Base-by-base conservation (phyloP, 2,797 vertebrate species). In the Myotis myotis region DNA sequence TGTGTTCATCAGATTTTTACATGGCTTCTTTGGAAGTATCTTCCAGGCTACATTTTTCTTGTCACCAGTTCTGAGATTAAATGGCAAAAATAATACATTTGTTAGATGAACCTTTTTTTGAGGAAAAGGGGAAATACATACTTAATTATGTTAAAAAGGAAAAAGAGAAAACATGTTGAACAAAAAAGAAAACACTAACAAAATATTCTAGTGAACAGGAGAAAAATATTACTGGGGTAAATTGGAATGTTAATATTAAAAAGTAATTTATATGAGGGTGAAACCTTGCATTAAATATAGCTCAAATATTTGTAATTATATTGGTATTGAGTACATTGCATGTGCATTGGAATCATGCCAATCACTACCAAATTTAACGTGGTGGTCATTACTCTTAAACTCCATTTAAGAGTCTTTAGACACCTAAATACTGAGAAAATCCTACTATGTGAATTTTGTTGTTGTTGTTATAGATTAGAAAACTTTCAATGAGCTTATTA, bases 11-110 rank as follows among this genome's bases (percentile, higher is more conserved):
- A 99, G 99, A 98, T 99, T 99, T 98, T 99, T 99, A 98, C 99
- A 99, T 95, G 99, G 99, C 98, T 99, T 99, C 98, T 99, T 99
- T 95, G 99, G 99, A 97, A 99, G 97, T 94, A 99, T 99, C 98
- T 99, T 99, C 99, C 99, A 99, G 0, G 99, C 99, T 94, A 99
- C 97, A 95, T 98, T 98, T 98, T 99, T 99, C 97, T 99, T 99
- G 97, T 99, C 99, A 60, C 99, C 99, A 97, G 98, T 99, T 97
- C 99, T 99, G 97, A 47, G 96, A 97, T 44, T 75, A 95, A 94
- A 97, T 89, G 10, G 82, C 19, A 96, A 95, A 30, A 91, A 91
- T 49, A 96, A 95, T 64, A 78, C 44, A 89, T 95, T 95, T 96
- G 70, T 95, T 75, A 88, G 72, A 55, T n/a, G 10, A 8, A 87